Evolutionary conservation across 2,113 vertebrate genomes (phyloP).

Genomic region (Tragulus kanchil): DNA sequence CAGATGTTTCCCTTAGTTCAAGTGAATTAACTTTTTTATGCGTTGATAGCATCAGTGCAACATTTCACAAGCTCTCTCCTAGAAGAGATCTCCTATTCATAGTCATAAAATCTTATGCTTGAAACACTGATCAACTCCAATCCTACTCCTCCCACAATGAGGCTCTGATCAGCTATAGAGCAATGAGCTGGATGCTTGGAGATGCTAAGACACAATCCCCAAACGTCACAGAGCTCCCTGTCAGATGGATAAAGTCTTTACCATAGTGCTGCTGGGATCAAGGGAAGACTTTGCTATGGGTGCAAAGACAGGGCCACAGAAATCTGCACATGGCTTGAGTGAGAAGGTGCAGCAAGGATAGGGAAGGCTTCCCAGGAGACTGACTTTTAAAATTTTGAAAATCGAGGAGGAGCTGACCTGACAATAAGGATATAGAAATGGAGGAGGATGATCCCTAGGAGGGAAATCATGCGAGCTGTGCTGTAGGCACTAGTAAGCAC

Average conservation of each 20-base stretch:
- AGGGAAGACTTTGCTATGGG: background rate
- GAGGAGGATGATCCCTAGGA: background rate
- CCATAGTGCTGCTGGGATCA: background rate
- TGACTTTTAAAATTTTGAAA: background rate
- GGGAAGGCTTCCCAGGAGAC: background rate
- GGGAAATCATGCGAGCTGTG: background rate
- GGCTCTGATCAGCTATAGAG: background rate
- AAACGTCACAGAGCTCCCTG: background rate
- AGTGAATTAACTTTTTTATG: constrained; percentile 21
- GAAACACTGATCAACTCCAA: background rate
- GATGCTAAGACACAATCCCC: background rate
- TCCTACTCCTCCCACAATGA: background rate
- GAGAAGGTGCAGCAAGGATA: background rate
- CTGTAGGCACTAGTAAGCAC: background rate
- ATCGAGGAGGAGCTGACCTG: background rate
- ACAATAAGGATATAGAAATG: background rate
- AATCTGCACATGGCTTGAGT: background rate
- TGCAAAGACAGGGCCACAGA: background rate
- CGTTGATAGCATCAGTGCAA: background rate
- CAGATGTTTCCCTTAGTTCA: background rate
- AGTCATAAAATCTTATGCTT: constrained; percentile 33
- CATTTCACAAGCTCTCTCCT: constrained; percentile 29
- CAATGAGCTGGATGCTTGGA: background rate
- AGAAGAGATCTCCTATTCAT: background rate
- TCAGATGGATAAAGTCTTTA: background rate